Percentiles rank a stretch among this genome's conserved stretches.
These are phyloP conservation scores for Vespertilio murinus DNA, from an alignment of 2,797 vertebrate genomes.

Conservation along the genomic window DNA sequence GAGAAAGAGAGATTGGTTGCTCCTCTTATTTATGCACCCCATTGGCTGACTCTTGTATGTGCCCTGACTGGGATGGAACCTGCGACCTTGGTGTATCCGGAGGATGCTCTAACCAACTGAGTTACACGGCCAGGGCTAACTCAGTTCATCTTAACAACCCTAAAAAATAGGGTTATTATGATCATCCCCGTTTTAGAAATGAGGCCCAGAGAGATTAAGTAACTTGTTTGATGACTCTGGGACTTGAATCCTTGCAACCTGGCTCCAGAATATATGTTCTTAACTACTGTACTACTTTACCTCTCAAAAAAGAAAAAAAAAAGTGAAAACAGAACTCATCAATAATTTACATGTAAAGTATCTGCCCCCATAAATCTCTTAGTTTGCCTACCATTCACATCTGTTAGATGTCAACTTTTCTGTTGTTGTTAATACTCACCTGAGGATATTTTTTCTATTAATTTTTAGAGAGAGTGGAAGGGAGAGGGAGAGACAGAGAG, in stretches of 20 bases:
- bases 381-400: too few relatives aligned
- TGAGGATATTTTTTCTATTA: too few relatives aligned
- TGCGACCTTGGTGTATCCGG: background rate
- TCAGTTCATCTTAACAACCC: background rate
- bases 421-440: too few relatives aligned
- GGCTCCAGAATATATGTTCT: background rate
- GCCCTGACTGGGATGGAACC: background rate
- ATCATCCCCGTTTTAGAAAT: background rate
- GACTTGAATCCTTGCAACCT: background rate
- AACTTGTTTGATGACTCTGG: background rate
- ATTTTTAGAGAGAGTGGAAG: too few relatives aligned
- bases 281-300: background rate
- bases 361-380: too few relatives aligned
- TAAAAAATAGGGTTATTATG: background rate
- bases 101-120: background rate
- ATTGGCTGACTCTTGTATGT: background rate
- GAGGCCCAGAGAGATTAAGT: background rate
- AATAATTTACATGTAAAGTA: background rate
- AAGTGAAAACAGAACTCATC: background rate
- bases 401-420: too few relatives aligned
- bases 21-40: background rate
- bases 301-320: background rate
- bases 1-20: background rate
- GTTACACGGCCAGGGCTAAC: background rate
- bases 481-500: too few relatives aligned